Evolutionary conservation across 2,113 vertebrate species (phyloP).

Genomic region (Sylvia atricapilla): DNA sequence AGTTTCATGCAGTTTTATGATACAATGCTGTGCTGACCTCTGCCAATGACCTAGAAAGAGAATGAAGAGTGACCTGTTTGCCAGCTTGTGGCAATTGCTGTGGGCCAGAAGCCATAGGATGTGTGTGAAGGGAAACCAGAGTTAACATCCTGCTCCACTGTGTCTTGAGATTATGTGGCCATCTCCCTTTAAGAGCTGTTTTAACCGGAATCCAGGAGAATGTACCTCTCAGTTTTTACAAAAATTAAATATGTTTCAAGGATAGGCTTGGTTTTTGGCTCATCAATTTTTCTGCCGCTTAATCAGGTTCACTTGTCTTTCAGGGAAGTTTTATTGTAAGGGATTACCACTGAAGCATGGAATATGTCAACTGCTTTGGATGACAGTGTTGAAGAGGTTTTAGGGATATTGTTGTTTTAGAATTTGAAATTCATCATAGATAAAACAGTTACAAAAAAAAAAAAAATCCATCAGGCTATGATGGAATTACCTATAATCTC

Average conservation of each 20-base stretch:
- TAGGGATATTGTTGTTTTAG: neutral
- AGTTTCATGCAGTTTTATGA: neutral
- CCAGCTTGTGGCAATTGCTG: neutral
- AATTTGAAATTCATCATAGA: neutral
- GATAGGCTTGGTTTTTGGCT: neutral
- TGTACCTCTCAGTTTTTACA: neutral
- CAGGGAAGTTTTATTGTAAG: neutral
- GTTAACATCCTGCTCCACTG: neutral
- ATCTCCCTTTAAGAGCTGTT: neutral
- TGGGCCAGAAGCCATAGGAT: neutral
- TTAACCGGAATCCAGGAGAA: neutral
- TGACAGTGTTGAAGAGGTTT: neutral
- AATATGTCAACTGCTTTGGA: neutral
- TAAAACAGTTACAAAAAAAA: neutral
- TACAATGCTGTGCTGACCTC: neutral
- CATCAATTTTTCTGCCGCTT: neutral
- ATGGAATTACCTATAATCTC: neutral
- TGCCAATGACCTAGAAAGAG: neutral
- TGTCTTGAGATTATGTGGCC: neutral
- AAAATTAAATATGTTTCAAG: neutral
- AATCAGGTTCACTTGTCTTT: neutral
- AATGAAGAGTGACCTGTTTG: neutral
- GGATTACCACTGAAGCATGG: neutral
- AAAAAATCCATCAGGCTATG: neutral
- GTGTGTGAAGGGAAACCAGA: neutral